These are phyloP conservation scores for Hylaea fasciaria DNA, from an alignment of 2,888 invertebrate genomes.

Conservation along the genomic window DNA sequence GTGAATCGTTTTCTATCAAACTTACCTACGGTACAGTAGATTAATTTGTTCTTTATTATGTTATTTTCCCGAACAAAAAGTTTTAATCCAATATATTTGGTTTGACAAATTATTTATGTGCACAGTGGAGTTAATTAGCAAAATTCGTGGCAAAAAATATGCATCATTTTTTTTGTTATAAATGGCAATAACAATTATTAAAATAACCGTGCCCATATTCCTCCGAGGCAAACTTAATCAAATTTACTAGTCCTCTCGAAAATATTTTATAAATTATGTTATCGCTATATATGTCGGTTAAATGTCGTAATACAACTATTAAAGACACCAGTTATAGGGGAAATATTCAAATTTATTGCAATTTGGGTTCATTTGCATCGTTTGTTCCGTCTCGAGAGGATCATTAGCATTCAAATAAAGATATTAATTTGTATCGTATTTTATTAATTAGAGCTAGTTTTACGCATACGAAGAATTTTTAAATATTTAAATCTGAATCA, in stretches of 20 bases:
- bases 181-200: background rate
- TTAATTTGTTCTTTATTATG: too few species aligned
- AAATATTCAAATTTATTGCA: slow-evolving; percentile 43
- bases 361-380: slow-evolving; percentile 42
- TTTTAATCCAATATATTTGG: too few species aligned
- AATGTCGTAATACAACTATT: slow-evolving; percentile 31
- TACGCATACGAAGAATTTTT: background rate
- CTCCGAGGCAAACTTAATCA: background rate
- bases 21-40: too few species aligned
- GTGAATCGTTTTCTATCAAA: too few species aligned
- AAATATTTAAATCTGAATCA: background rate
- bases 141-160: background rate
- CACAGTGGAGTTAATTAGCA: background rate
- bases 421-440: slow-evolving; percentile 28
- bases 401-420: slow-evolving; percentile 38
- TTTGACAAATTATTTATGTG: too few species aligned
- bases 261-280: slow-evolving; percentile 1
- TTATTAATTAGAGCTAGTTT: slow-evolving; percentile 23
- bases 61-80: too few species aligned
- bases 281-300: slow-evolving; percentile 7
- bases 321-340: slow-evolving; percentile 23
- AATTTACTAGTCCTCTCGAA: slow-evolving; percentile 3
- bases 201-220: background rate
- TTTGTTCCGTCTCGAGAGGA: slow-evolving; percentile 34
- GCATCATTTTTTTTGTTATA: background rate